Conservation (phyloP, 1,140 invertebrate species). For the Camponotus pennsylvanicus region DNA sequence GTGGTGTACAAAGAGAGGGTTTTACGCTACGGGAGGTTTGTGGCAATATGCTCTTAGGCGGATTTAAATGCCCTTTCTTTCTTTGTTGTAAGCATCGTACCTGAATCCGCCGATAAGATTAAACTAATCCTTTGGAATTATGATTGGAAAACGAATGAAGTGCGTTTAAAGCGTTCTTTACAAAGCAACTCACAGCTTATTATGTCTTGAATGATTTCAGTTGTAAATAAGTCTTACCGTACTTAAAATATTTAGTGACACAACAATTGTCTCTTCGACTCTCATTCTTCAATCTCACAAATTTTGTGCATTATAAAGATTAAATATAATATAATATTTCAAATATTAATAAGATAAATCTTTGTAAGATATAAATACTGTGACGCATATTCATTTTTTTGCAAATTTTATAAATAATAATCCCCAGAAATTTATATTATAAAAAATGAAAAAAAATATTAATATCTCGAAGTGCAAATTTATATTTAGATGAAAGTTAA, state of each 20-base stretch:
- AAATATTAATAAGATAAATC: not conserved
- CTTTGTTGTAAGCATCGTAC: conserved; percentile 49
- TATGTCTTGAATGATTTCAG: not conserved
- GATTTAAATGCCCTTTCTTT: conserved; percentile 49
- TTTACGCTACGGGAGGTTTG: conserved; percentile 41
- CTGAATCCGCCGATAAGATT: conserved; percentile 39
- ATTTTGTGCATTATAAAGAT: not conserved
- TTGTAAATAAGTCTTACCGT: conserved; percentile 15
- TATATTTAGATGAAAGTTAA: not conserved
- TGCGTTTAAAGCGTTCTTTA: conserved; percentile 16
- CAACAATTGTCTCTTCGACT: not conserved
- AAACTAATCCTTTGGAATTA: conserved; percentile 45
- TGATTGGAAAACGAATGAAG: conserved; percentile 14
- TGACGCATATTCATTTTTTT: too few relatives aligned
- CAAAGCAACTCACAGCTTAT: conserved; percentile 33
- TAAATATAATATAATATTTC: not conserved
- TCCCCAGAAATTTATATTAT: not conserved
- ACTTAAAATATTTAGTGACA: not conserved
- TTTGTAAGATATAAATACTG: not conserved
- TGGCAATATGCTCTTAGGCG: conserved; percentile 33
- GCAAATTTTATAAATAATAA: not conserved
- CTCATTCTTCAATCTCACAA: not conserved
- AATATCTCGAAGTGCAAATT: not conserved
- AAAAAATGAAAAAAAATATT: not conserved
- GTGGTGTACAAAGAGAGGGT: conserved; percentile 49